These are phyloP conservation scores for Euproctis similis DNA, from an alignment of 2,888 invertebrate genomes.

Conservation along the genomic window DNA sequence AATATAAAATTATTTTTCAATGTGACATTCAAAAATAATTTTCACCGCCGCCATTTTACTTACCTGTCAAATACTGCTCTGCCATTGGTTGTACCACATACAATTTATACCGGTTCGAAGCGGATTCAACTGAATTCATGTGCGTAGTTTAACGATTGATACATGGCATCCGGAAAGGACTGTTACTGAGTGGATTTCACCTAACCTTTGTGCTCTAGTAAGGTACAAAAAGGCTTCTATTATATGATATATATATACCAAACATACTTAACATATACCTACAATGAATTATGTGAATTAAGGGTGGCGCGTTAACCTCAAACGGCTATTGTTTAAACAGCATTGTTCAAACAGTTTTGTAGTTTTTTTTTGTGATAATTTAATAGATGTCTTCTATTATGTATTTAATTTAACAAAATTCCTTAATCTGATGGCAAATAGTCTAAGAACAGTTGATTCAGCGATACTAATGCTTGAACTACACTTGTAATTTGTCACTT, in stretches of 20 bases:
- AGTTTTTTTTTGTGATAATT: no score
- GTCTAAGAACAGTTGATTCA: no score
- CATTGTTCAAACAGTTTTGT: slow-evolving; percentile 3
- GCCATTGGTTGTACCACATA: slow-evolving; percentile 25
- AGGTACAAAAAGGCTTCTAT: slow-evolving; percentile 24
- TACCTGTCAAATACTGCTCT: slow-evolving; percentile 18
- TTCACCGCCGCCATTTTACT: slow-evolving; percentile 18
- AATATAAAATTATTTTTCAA: no score
- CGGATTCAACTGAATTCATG: slow-evolving; percentile 50
- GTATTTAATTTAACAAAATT: no score
- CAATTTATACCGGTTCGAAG: slow-evolving; percentile 52
- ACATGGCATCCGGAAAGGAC: slow-evolving; percentile 58
- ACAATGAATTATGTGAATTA: slow-evolving; percentile 13
- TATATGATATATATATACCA: slow-evolving; percentile 46
- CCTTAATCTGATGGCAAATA: no score
- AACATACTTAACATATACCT: slow-evolving; percentile 37
- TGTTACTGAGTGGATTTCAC: slow-evolving; percentile 25
- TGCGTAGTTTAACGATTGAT: slow-evolving; percentile 55
- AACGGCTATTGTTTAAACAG: slow-evolving; percentile 5
- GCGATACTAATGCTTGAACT: no score
- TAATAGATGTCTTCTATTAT: no score
- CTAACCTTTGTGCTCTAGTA: slow-evolving; percentile 27
- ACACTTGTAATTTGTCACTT: no score
- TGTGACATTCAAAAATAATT: slow-evolving; percentile 12
- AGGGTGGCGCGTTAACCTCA: slow-evolving; percentile 1